Conservation (phyloP, 2,113 vertebrate genomes). For the Bombycilla garrulus region DNA sequence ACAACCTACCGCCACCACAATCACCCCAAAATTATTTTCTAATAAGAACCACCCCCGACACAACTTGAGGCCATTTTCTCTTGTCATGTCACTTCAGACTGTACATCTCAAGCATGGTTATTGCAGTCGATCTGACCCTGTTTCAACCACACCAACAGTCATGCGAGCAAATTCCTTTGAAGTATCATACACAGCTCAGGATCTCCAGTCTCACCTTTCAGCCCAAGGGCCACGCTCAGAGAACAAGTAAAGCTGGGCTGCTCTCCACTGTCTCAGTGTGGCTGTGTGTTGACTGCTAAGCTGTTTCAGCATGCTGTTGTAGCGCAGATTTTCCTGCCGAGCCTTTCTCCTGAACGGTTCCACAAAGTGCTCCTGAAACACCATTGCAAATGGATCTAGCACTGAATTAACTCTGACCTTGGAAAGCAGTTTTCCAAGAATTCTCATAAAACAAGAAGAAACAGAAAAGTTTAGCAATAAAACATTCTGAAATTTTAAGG, state of each 20-base stretch:
- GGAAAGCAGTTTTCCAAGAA: background rate
- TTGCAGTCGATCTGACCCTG: background rate
- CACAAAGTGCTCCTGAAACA: conserved; percentile 87
- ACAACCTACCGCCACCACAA: background rate
- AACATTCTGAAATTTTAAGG: background rate
- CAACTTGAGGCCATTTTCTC: background rate
- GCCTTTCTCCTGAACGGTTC: conserved; percentile 90
- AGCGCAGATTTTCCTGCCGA: conserved; percentile 91
- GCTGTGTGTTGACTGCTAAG: conserved; percentile 83
- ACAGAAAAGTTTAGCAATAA: background rate
- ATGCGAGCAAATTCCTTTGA: background rate
- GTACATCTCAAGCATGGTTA: background rate
- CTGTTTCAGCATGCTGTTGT: conserved; percentile 95
- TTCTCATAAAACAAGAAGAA: background rate
- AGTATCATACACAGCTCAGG: background rate
- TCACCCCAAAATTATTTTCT: background rate
- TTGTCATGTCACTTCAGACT: background rate
- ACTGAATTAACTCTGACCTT: background rate
- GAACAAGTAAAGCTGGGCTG: conserved; percentile 83
- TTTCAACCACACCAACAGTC: background rate
- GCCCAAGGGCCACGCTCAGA: conserved; percentile 94
- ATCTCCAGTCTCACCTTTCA: conserved; percentile 76
- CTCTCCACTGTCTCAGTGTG: conserved; percentile 87
- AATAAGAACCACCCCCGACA: background rate
- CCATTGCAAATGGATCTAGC: background rate